Evolutionary conservation across 2,888 invertebrate species (phyloP), one percentile per base, ranked within the genome.

Genomic region (Trissolcus brochymenae): DNA sequence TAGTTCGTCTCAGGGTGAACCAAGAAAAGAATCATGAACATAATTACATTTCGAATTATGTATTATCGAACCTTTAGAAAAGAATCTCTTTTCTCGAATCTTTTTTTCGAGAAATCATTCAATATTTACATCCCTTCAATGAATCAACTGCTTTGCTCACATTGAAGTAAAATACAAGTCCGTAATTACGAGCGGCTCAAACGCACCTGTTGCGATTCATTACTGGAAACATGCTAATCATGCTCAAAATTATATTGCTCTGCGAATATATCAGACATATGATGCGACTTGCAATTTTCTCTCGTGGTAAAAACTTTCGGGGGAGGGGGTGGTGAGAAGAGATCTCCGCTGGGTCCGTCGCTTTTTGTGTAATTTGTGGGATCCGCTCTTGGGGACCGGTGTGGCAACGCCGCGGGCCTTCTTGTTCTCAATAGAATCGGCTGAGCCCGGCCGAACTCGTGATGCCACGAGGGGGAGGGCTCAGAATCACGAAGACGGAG

Each of bases 341-440:
- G 72, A 68, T 60, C 55, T 61, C 35, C 70, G 71, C 79, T 77
- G 81, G 83, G 81, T 76, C 80, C 80, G 50, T 49, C 49, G 61
- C 66, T 73, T 87, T 87, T 87, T 86, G 83, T 83, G 82, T 81
- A 85, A 82, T 85, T 85, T 83, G 85, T 84, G 79, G 82, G 84
- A 82, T 81, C 80, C 59, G 72, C 25, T 21, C 11, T 79, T 71
- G 79, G 76, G 79, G 73, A 73, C 79, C 80, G 82, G 85, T 81
- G 82, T 86, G 87, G 87, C 87, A 87, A 87, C 87, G 84, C 86
- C 79, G 82, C 82, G 79, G 81, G 79, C 79, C 79, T 76, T 78
- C 79, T 76, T 78, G 80, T 79, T 79, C 81, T 80, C 80, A 74
- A 81, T 82, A 83, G 82, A 82, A 73, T 64, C 60, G 40, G 67